These are phyloP conservation scores for Pseudanteris insignis DNA, from an alignment of 2,888 invertebrate genomes.

Conservation along the genomic window DNA sequence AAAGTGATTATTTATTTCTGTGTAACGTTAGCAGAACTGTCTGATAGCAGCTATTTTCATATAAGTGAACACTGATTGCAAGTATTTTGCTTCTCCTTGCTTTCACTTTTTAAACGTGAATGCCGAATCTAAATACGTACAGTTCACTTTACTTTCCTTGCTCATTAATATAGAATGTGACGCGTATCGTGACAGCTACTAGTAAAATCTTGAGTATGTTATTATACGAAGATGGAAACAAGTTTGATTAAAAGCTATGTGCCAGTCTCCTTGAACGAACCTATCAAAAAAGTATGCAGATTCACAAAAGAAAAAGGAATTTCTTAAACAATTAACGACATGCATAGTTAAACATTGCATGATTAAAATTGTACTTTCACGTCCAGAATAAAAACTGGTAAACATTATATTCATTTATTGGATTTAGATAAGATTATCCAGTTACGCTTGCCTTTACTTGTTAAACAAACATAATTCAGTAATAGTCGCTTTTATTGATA, in stretches of 20 bases:
- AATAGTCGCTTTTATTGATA: no score
- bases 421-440: no score
- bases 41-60: no score
- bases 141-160: constrained; percentile 8
- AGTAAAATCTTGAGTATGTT: constrained; percentile 29
- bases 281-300: background rate
- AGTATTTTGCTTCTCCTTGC: constrained; percentile 20
- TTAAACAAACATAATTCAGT: no score
- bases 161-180: constrained; percentile 20
- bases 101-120: constrained; percentile 35
- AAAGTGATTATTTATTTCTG: no score
- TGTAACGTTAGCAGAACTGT: no score
- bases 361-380: constrained; percentile 22
- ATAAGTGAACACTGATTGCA: background rate
- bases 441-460: no score
- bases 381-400: constrained; percentile 28
- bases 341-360: constrained; percentile 18
- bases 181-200: constrained; percentile 22
- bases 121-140: constrained; percentile 14
- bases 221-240: constrained; percentile 29
- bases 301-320: constrained; percentile 13
- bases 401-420: background rate
- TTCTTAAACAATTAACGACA: constrained; percentile 12
- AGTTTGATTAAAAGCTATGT: constrained; percentile 9
- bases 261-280: constrained; percentile 24